A percentile compares a stretch with the other conserved stretches of the same genome.
phyloP scores from a whole-genome alignment of 2,797 vertebrate species.

The Darevskia nairensis region DNA sequence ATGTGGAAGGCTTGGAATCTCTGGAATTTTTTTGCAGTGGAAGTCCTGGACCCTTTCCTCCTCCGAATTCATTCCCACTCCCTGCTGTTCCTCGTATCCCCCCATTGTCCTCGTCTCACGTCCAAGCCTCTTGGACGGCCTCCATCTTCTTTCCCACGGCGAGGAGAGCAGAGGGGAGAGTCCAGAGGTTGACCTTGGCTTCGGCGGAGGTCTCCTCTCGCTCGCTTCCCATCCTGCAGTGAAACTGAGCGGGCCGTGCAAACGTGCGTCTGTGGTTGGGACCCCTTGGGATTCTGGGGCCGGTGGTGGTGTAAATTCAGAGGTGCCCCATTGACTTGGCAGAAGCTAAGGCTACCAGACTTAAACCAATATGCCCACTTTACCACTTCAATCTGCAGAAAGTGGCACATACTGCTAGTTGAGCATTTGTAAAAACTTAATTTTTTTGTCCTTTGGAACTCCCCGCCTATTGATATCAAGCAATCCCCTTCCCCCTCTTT shows the following conservation, averaged over 20 bases:
- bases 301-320: too few species aligned
- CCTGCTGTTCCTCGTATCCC: neutral
- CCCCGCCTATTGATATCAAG: too few species aligned
- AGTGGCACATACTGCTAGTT: too few species aligned
- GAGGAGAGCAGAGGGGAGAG: neutral
- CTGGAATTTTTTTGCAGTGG: neutral
- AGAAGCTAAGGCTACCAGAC: neutral
- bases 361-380: too few species aligned
- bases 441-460: too few species aligned
- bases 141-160: neutral
- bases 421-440: too few species aligned
- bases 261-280: neutral
- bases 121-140: rapidly evolving
- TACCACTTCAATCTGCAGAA: too few species aligned
- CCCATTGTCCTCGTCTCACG: neutral
- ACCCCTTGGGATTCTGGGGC: neutral
- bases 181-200: rapidly evolving
- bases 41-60: neutral
- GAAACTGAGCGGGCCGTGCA: rapidly evolving
- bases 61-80: too few species aligned
- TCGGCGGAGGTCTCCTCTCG: neutral
- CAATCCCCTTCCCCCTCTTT: too few species aligned
- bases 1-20: neutral
- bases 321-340: neutral
- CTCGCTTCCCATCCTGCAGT: neutral